Percentiles rank a stretch among this genome's conserved stretches.
Evolutionary conservation across 2,888 invertebrate genomes (phyloP).

Genomic region (Xanthia togata): DNA sequence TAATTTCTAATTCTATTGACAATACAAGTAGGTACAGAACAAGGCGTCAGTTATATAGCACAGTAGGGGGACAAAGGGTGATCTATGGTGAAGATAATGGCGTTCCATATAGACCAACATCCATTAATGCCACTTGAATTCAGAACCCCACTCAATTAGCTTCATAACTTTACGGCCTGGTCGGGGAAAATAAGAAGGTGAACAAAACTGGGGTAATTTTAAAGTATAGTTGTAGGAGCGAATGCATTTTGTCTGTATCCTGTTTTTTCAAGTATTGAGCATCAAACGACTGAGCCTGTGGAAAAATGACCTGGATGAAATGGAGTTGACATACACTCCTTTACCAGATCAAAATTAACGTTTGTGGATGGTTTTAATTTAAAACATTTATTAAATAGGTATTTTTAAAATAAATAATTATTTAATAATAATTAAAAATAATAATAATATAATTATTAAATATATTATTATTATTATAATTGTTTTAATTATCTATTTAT

Average conservation of each 20-base stretch:
- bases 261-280: background rate
- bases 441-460: no score
- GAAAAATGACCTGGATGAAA: no score
- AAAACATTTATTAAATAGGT: background rate
- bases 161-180: conserved; percentile 43
- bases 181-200: conserved; percentile 32
- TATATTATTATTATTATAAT: no score
- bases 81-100: conserved; percentile 69
- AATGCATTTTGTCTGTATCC: background rate
- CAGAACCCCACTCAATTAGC: conserved; percentile 64
- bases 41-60: conserved; percentile 39
- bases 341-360: background rate
- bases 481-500: no score
- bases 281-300: no score
- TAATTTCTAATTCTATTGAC: background rate
- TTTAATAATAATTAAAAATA: no score
- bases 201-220: conserved; percentile 18
- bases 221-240: conserved; percentile 21
- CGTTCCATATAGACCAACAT: conserved; percentile 67
- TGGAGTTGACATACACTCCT: no score
- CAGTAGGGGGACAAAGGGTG: conserved; percentile 55
- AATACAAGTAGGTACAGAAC: conserved; percentile 16
- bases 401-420: background rate
- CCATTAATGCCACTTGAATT: conserved; percentile 69
- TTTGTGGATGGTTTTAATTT: background rate